Percentiles rank a stretch among this genome's conserved stretches.
Conservation (phyloP, 2,888 invertebrate species). For the Altica lythri region DNA sequence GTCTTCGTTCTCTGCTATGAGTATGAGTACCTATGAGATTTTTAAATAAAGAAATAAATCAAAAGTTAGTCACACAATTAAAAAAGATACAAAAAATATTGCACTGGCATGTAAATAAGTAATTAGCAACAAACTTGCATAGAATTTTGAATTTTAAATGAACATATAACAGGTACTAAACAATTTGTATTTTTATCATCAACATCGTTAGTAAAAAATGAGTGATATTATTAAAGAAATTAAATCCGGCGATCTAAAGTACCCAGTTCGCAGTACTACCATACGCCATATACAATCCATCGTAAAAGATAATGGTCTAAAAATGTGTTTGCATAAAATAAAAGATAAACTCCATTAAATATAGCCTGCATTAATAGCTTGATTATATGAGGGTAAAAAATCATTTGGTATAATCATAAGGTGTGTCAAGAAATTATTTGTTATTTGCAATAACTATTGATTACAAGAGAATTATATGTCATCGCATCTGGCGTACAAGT, state of each 20-base stretch:
- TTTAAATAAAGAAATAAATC: no score
- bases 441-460: conserved; percentile 48
- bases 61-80: no score
- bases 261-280: conserved; percentile 2
- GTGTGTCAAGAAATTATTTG: conserved; percentile 46
- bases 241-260: conserved; percentile 17
- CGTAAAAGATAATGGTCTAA: conserved; percentile 23
- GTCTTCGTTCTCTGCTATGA: no score
- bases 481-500: conserved; percentile 43
- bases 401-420: conserved; percentile 37
- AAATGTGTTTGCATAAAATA: conserved; percentile 27
- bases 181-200: no score
- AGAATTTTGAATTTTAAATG: no score
- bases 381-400: conserved; percentile 29
- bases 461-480: conserved; percentile 49
- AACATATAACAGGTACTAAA: no score
- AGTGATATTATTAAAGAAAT: conserved; percentile 19
- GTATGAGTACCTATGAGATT: no score
- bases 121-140: no score
- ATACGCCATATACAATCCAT: conserved; percentile 11
- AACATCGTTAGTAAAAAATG: conserved; percentile 12
- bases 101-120: no score
- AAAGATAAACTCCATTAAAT: conserved; percentile 28
- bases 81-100: no score
- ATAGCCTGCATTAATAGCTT: conserved; percentile 27